Evolutionary conservation across 1,140 invertebrate genomes (phyloP).

Genomic region (Drosophila arizonae): DNA sequence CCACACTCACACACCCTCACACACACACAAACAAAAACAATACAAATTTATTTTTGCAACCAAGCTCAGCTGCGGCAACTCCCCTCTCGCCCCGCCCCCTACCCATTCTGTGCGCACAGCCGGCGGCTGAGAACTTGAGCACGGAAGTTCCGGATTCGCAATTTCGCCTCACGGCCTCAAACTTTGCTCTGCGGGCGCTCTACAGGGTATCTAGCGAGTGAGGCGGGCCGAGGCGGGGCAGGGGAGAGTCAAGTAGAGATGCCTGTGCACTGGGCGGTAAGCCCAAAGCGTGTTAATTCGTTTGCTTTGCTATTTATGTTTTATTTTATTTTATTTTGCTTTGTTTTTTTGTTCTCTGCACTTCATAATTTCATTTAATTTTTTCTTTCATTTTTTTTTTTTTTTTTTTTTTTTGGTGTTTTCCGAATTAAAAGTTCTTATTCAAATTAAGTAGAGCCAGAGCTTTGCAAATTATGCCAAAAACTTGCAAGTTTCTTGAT

Average conservation of each 20-base stretch:
- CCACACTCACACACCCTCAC: slow-evolving; percentile 1
- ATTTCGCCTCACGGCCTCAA: slow-evolving; percentile 28
- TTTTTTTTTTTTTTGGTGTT: slow-evolving; percentile 33
- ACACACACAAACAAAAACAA: slow-evolving; percentile 53
- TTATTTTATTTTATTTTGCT: slow-evolving; percentile 24
- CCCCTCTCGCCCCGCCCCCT: not conserved
- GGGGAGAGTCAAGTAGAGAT: not conserved
- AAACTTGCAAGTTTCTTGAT: slow-evolving; percentile 31
- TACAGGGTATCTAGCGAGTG: not conserved
- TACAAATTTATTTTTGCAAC: slow-evolving; percentile 67
- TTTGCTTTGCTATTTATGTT: slow-evolving; percentile 59
- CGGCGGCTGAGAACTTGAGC: slow-evolving; percentile 73
- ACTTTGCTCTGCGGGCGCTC: slow-evolving; percentile 57
- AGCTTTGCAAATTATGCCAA: slow-evolving; percentile 57
- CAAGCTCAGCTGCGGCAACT: slow-evolving; percentile 3
- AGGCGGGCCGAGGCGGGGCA: too few species aligned
- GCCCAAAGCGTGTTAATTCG: slow-evolving; percentile 64
- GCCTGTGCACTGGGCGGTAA: not conserved
- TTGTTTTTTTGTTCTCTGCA: slow-evolving; percentile 23
- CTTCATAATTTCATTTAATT: slow-evolving; percentile 52
- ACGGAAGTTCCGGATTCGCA: slow-evolving; percentile 72
- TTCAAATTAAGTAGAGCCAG: slow-evolving; percentile 47
- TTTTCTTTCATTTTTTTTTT: not conserved
- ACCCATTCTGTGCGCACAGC: slow-evolving; percentile 48
- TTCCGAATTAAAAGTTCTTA: slow-evolving; percentile 68